Base-by-base conservation (phyloP, 2,113 vertebrate species). In the Crypturellus undulatus region DNA sequence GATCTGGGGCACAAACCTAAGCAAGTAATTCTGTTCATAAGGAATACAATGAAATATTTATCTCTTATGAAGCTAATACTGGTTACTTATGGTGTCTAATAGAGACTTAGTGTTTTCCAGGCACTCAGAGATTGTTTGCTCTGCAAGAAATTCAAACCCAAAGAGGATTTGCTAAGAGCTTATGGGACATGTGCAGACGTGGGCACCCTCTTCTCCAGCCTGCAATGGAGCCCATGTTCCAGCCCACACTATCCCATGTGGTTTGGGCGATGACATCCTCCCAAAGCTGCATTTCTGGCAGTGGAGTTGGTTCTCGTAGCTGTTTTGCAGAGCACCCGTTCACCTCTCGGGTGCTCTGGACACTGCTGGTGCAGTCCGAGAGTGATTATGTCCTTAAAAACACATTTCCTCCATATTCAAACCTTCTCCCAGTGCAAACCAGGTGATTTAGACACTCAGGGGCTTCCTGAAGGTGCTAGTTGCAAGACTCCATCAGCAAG, bases 231-330 rank as follows among this genome's bases (percentile, higher is more conserved):
- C 21, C 49, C 49, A 49, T 21, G 22, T 21, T 49, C 5, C n/a
- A 22, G 36, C 18, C 21, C 24, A 70, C 19, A 32, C 22, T 1
- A 5, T 18, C 20, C 82, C 56, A 45, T 10, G 4, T 0, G n/a
- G 15, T 36, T 32, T 13, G 67, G n/a, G 17, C 0, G 0, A 8
- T 36, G 30, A 63, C 82, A 67, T 79, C 56, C 24, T 63, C 36
- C n/a, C 56, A 38, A 3, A 28, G 4, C 12, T 56, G 12, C 20
- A 51, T 34, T 85, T 43, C 47, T 71, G 75, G 28, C 65, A 16
- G 20, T 38, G 80, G 8, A 47, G 34, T 43, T 19, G 43, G 36
- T 60, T 79, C 40, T 54, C 20, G 18, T 67, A 71, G 21, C 34
- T 34, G 52, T 6, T 40, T 0, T 30, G 40, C 67, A 49, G 63